A percentile compares a stretch with the other conserved stretches of the same genome.
Conservation (phyloP, 2,797 vertebrate species). For the Avahi laniger region DNA sequence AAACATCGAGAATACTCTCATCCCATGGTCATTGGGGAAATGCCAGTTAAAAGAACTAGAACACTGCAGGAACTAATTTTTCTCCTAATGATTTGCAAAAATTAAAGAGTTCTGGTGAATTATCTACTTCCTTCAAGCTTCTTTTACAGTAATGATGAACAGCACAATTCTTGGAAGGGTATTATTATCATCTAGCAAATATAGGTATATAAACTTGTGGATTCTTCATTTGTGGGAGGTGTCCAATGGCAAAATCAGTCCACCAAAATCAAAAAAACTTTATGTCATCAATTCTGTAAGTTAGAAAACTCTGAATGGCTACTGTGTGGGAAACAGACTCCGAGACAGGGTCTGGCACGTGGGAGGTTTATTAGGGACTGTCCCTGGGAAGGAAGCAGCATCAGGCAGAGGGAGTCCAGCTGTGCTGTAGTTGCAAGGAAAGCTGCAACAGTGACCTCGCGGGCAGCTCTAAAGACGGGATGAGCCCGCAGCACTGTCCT, state of each 20-base stretch:
- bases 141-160: not conserved
- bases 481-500: not conserved
- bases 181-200: not conserved
- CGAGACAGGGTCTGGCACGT: not conserved
- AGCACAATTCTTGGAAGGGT: not conserved
- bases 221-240: not conserved
- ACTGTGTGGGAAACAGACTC: not conserved
- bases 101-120: not conserved
- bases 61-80: not conserved
- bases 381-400: not conserved
- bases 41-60: not conserved
- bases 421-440: not conserved
- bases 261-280: not conserved
- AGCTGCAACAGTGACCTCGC: too few relatives aligned
- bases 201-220: not conserved
- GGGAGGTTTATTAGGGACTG: not conserved
- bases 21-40: not conserved
- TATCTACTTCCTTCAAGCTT: not conserved
- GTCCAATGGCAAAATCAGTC: not conserved
- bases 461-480: not conserved
- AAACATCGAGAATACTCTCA: not conserved
- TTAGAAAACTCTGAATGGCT: not conserved
- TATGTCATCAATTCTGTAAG: not conserved
- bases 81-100: not conserved
- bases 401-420: not conserved